Percentiles rank a stretch among this genome's conserved stretches.
phyloP scores from a whole-genome alignment of 2,113 vertebrate genomes.

The Pelmatolapia mariae region DNA sequence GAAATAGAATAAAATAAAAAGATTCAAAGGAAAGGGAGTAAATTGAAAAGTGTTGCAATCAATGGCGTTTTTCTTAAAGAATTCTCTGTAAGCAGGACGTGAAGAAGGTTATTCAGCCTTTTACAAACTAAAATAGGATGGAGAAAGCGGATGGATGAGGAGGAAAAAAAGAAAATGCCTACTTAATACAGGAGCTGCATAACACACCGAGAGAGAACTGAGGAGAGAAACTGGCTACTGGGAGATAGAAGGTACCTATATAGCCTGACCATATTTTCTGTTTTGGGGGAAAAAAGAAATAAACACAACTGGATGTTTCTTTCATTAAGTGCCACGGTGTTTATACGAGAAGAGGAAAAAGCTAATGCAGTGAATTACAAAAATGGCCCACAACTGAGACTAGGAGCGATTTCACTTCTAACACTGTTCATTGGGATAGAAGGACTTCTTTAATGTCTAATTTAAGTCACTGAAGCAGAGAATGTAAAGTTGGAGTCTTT shows the following conservation, averaged over 20 bases:
- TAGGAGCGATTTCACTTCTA: slow-evolving; percentile 4
- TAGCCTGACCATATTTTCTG: neutral
- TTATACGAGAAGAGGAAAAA: neutral
- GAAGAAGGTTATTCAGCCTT: slow-evolving; percentile 1
- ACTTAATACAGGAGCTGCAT: slow-evolving; percentile 40
- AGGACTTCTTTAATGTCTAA: neutral
- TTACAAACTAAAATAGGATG: slow-evolving; percentile 9
- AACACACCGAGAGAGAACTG: slow-evolving; percentile 34
- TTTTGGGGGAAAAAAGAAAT: neutral
- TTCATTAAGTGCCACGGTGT: neutral
- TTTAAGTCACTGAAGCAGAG: neutral
- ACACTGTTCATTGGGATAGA: neutral
- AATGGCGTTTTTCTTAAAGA: slow-evolving; percentile 29
- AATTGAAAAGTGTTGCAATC: slow-evolving; percentile 33
- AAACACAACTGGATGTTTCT: neutral
- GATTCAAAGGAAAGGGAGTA: neutral
- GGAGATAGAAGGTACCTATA: neutral
- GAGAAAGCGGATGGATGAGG: neutral
- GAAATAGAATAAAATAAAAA: neutral
- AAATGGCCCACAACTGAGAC: neutral
- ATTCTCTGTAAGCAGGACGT: neutral
- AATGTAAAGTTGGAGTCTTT: neutral
- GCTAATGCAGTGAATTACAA: neutral
- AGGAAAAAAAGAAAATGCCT: neutral
- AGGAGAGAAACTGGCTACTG: slow-evolving; percentile 9